Evolutionary conservation across 1,140 invertebrate species (phyloP).

Genomic region (Atopsyche davidsoni): DNA sequence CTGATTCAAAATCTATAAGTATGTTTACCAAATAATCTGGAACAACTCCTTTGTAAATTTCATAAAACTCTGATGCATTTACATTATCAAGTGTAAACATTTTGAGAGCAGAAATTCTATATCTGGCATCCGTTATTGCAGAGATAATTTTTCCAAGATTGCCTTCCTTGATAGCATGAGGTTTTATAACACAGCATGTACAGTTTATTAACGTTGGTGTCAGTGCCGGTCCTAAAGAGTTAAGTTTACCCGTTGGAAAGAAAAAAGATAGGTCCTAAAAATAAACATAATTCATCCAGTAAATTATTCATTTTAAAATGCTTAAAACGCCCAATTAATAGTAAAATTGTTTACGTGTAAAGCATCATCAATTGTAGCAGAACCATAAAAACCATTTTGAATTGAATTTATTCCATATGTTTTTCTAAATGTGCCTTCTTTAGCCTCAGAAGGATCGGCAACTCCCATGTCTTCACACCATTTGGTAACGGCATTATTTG

Average conservation of each 20-base stretch:
- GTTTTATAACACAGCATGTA: conserved; percentile 85
- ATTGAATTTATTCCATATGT: conserved; percentile 69
- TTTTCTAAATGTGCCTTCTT: conserved; percentile 60
- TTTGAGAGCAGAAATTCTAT: conserved; percentile 71
- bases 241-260: conserved; percentile 51
- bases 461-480: conserved; percentile 62
- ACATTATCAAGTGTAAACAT: conserved; percentile 71
- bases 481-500: conserved; percentile 59
- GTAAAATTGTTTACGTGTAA: conserved; percentile 13
- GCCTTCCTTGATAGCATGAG: conserved; percentile 76
- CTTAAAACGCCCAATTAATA: neutral
- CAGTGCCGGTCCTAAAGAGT: conserved; percentile 43
- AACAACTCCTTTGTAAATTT: conserved; percentile 89
- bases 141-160: conserved; percentile 65
- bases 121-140: conserved; percentile 68
- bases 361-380: conserved; percentile 19
- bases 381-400: conserved; percentile 55
- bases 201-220: conserved; percentile 60
- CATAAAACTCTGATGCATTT: conserved; percentile 86
- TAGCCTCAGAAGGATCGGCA: conserved; percentile 56
- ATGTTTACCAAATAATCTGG: conserved; percentile 78
- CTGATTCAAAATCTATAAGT: conserved; percentile 35
- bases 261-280: conserved; percentile 62
- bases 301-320: neutral
- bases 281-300: conserved; percentile 9